Evolutionary conservation across 2,113 vertebrate species (phyloP), one percentile per base, ranked within the genome.

Genomic region (Solenodon paradoxus): DNA sequence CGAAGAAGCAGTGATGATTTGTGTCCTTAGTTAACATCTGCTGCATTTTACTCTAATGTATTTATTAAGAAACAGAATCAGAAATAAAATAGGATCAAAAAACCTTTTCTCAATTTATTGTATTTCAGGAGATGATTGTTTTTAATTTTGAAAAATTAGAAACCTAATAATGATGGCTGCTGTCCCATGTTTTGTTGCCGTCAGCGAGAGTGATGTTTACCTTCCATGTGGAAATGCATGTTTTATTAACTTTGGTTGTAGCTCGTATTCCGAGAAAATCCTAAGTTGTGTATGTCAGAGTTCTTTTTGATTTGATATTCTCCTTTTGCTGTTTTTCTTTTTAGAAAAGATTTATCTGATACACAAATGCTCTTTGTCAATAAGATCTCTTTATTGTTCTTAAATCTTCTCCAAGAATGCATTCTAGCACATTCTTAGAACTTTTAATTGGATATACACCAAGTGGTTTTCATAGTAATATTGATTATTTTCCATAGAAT

Each of bases 81-180:
- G 71, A 92, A 94, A 61, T 85, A 93, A 87, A 89, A 51, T 13
- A 85, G 32, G 47, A 51, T 11, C 19, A 20, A 72, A 82, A 86
- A 38, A 11, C 3, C 30, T 13, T 16, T 35, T 35, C 7, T 86
- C 9, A 6, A 83, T 93, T 95, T 78, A 15, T 74, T 96, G 0
- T 85, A 47, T 92, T 95, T 93, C 7, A 74, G 68, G 64, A 96
- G 93, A 90, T 95, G 82, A 40, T 9, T 88, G 9, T 91, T 15
- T 95, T 97, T 95, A 84, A 90, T 92, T 88, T 85, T 47, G 20
- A 88, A 94, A 92, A 30, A 84, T 88, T 88, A 71, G 71, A 87
- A 84, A 79, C 15, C 9, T 94, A 86, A 69, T 82, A 28, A 87
- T 86, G 79, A 81, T 83, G 74, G 19, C 64, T 64, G 2, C 84